phyloP scores from a whole-genome alignment of 2,113 vertebrate genomes.

The Casuarius casuarius region DNA sequence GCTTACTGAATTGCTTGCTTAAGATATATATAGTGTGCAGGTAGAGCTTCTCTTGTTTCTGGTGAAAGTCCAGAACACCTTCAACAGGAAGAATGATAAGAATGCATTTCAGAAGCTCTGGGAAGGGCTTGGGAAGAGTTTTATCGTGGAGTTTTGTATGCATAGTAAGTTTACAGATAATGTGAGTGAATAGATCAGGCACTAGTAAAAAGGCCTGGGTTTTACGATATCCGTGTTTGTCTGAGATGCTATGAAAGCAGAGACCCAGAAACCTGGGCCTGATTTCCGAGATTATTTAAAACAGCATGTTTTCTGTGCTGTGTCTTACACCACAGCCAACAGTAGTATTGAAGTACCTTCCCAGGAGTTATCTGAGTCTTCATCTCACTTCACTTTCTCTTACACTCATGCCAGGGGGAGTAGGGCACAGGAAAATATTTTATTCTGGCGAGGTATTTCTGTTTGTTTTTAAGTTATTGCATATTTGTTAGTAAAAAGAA shows the following conservation, averaged over 20 bases:
- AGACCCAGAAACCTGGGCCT: background rate
- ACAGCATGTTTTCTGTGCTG: no score
- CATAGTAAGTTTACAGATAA: background rate
- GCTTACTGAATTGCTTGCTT: background rate
- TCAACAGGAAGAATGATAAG: background rate
- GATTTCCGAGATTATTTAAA: no score
- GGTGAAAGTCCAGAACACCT: background rate
- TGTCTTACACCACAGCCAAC: no score
- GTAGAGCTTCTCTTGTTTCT: background rate
- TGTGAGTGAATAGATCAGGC: background rate
- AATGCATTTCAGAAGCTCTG: background rate
- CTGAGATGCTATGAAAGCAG: background rate
- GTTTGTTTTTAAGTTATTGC: background rate
- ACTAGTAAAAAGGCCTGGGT: background rate
- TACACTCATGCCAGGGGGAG: no score
- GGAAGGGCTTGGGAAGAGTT: background rate
- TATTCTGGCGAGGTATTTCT: background rate
- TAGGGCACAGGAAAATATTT: no score
- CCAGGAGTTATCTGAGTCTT: background rate
- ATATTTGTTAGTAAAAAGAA: background rate
- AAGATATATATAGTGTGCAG: background rate
- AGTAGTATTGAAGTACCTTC: no score
- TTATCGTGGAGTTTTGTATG: background rate
- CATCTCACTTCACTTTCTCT: no score
- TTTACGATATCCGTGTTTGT: rapidly evolving